A percentile compares a stretch with the other conserved stretches of the same genome.
phyloP scores from a whole-genome alignment of 2,888 invertebrate genomes.

The Phoenoteleia sp. region DNA sequence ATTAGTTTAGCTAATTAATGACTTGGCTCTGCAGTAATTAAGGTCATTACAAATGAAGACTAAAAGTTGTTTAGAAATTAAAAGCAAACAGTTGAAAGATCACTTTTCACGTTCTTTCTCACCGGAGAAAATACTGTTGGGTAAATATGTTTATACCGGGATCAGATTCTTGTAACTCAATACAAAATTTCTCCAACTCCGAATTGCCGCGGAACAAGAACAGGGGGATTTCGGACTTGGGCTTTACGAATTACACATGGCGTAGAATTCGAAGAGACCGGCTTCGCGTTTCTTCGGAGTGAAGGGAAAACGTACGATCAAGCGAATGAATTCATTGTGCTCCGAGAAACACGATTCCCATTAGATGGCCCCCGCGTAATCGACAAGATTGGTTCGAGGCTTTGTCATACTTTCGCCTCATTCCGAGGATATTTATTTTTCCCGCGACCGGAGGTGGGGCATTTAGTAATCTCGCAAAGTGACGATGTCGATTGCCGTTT shows the following conservation, averaged over 20 bases:
- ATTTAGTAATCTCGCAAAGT: no score
- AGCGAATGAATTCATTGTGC: conserved; percentile 63
- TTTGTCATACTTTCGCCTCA: conserved; percentile 55
- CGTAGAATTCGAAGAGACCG: no score
- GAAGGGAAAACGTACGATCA: conserved; percentile 53
- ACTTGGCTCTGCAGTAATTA: no score
- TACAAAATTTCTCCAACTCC: conserved; percentile 24
- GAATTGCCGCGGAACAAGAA: no score
- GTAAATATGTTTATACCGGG: conserved; percentile 12
- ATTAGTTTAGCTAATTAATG: no score
- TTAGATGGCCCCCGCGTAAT: conserved; percentile 56
- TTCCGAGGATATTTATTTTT: conserved; percentile 51
- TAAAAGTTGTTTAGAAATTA: no score
- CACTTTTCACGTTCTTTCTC: background rate
- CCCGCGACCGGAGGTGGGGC: conserved; percentile 22
- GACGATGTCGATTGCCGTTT: conserved; percentile 57
- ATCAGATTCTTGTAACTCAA: conserved; percentile 41
- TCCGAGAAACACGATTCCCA: conserved; percentile 60
- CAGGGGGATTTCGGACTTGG: no score
- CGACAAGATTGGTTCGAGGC: conserved; percentile 58
- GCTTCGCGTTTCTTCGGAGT: no score
- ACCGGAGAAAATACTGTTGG: background rate
- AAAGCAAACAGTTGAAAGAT: no score
- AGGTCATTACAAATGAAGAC: no score
- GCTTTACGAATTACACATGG: no score